Base-by-base conservation (phyloP, 2,113 vertebrate genomes). In the Cyanoramphus novaezelandiae region DNA sequence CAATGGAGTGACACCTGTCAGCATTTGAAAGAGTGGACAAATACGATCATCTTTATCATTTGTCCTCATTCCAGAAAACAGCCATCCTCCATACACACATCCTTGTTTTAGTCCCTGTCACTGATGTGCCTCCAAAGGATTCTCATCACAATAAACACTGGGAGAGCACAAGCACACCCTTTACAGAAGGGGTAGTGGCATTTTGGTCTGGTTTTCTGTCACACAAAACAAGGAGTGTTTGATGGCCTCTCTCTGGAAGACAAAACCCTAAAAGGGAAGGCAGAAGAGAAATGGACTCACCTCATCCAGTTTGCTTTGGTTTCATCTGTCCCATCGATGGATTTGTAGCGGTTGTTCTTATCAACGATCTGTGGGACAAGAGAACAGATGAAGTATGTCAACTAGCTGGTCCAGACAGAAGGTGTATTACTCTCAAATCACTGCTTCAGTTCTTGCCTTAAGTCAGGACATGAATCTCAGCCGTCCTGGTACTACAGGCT, bases 291-390 rank as follows among this genome's bases (percentile, higher is more conserved):
- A 23, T 35, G 67, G 92, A 98, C 98, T 98, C 94, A 99, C 99
- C 99, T 99, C 99, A 99, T 99, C 99, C 99, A 99, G 97, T 99
- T 99, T 94, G 99, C 99, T 97, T 98, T 98, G 79, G 99, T 98
- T 94, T 99, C 99, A 60, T 99, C 98, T 2, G 99, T 98, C 79
- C 99, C 99, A 77, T 99, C 99, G 8, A 99, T 99, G 83, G 98
- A 99, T 95, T 98, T 99, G 92, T 99, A 99, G 29, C 96, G 96
- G 97, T 98, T 99, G 97, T 98, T 98, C 86, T 98, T 98, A 96
- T 99, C 98, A 86, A 99, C 98, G 2, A 99, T 98, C 99, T 99
- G 96, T 8, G 93, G 88, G 77, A 79, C 23, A 55, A 86, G 43
- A 91, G 44, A 81, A 83, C 1, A 57, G 63, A 93, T 47, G n/a